These are phyloP conservation scores for Mustelus asterias DNA, from an alignment of 2,113 vertebrate species.

Conservation along the genomic window DNA sequence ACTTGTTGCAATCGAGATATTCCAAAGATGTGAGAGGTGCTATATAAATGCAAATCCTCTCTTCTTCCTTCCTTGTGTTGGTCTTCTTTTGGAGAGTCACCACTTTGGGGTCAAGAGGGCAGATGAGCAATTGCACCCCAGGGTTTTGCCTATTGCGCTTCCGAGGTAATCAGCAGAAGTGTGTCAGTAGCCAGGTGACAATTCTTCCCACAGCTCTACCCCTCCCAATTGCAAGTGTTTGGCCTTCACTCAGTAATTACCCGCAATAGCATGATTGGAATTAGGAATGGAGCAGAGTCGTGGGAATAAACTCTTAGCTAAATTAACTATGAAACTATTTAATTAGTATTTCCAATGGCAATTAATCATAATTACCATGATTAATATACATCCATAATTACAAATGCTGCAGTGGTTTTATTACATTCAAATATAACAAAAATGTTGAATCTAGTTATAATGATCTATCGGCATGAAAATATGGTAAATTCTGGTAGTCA, in stretches of 20 bases:
- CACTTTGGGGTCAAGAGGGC: background rate
- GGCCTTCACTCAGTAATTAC: background rate
- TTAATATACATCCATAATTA: background rate
- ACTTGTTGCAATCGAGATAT: background rate
- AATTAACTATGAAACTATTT: background rate
- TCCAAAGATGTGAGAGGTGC: background rate
- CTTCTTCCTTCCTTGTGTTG: background rate
- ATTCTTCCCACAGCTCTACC: background rate
- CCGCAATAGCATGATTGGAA: background rate
- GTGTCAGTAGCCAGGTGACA: background rate
- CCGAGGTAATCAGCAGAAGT: background rate
- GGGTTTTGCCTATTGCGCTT: background rate
- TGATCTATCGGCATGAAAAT: background rate
- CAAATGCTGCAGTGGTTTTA: background rate
- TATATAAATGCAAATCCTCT: background rate
- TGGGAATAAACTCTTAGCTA: background rate
- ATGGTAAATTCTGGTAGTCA: background rate
- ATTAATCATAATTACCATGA: background rate
- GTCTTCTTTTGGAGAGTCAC: background rate
- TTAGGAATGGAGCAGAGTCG: background rate
- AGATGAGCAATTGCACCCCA: background rate
- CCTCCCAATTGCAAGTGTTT: background rate
- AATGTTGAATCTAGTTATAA: background rate
- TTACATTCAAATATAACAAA: background rate
- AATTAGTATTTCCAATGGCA: background rate